Percentiles rank a stretch among this genome's conserved stretches.
Evolutionary conservation across 2,888 invertebrate genomes (phyloP).

Genomic region (Linnaemya vulpina): DNA sequence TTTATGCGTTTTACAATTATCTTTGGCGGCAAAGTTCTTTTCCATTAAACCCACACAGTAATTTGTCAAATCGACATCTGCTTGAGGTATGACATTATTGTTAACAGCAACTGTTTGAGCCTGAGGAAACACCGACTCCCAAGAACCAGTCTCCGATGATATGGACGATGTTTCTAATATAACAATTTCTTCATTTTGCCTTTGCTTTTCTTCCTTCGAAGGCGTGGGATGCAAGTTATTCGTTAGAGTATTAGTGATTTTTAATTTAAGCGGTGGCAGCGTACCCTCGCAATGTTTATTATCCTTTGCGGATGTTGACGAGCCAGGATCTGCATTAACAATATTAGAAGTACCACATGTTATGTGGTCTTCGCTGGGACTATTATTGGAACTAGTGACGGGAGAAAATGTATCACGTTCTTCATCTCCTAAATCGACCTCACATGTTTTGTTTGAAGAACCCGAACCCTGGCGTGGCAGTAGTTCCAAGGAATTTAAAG

Average conservation of each 20-base stretch:
- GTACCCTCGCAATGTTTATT: slow-evolving; percentile 77
- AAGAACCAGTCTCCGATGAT: slow-evolving; percentile 87
- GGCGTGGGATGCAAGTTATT: slow-evolving; percentile 74
- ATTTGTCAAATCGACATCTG: slow-evolving; percentile 80
- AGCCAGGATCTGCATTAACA: slow-evolving; percentile 44
- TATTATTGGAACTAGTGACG: slow-evolving; percentile 77
- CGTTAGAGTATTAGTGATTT: slow-evolving; percentile 63
- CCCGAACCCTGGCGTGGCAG: slow-evolving; percentile 75
- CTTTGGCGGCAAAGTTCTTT: slow-evolving; percentile 61
- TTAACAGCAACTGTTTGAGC: slow-evolving; percentile 39
- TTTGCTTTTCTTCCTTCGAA: slow-evolving; percentile 86
- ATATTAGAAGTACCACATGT: slow-evolving; percentile 46
- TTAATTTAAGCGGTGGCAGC: slow-evolving; percentile 65
- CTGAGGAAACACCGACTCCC: slow-evolving; percentile 86
- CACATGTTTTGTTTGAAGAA: slow-evolving; percentile 80
- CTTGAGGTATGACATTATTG: slow-evolving; percentile 42
- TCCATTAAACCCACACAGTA: slow-evolving; percentile 83
- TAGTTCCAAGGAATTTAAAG: slow-evolving; percentile 72
- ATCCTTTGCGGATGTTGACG: slow-evolving; percentile 73
- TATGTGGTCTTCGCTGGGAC: slow-evolving; percentile 72
- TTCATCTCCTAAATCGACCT: slow-evolving; percentile 81
- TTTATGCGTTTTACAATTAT: slow-evolving; percentile 46
- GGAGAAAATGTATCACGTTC: slow-evolving; percentile 83
- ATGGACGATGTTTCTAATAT: slow-evolving; percentile 86
- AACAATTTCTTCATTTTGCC: slow-evolving; percentile 86